phyloP scores from a whole-genome alignment of 2,113 vertebrate species.

The Dipodomys merriami region DNA sequence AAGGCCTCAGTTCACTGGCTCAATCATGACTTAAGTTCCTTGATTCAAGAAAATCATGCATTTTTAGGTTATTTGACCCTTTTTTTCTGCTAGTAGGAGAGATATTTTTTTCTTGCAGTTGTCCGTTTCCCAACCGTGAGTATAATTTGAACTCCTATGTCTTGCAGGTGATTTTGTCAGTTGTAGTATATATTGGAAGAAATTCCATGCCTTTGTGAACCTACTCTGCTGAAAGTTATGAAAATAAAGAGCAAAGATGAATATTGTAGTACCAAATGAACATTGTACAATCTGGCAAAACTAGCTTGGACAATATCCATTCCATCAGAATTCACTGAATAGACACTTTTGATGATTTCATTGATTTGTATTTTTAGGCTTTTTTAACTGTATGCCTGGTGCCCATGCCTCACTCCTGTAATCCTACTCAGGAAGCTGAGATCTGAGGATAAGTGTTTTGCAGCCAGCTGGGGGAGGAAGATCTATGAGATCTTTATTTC shows the following conservation, averaged over 20 bases:
- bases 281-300: background rate
- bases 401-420: too few relatives aligned
- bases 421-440: too few relatives aligned
- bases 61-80: background rate
- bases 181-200: background rate
- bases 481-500: too few relatives aligned
- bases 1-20: background rate
- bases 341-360: background rate
- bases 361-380: background rate
- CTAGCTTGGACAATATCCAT: background rate
- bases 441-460: too few relatives aligned
- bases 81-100: background rate
- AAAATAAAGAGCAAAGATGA: background rate
- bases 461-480: too few relatives aligned
- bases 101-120: background rate
- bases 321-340: background rate
- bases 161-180: background rate
- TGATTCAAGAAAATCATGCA: background rate
- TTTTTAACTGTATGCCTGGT: background rate
- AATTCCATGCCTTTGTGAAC: background rate
- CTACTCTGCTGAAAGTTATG: background rate
- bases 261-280: background rate
- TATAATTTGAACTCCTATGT: background rate
- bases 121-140: background rate
- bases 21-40: background rate